Evolutionary conservation across 2,888 invertebrate species (phyloP).

Genomic region (Dasypogon diadema): DNA sequence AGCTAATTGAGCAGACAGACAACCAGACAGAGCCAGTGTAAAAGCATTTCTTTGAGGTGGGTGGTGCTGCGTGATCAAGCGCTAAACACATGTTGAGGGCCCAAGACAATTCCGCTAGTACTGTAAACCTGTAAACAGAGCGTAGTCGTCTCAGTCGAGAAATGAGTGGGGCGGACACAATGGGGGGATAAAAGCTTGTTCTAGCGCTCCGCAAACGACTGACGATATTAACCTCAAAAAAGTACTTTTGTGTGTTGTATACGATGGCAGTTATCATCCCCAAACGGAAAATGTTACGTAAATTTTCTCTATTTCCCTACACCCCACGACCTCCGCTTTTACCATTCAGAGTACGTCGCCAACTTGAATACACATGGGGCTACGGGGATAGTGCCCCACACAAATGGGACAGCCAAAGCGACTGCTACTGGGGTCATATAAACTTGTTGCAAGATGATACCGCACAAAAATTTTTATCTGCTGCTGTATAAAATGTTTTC

Average conservation of each 20-base stretch:
- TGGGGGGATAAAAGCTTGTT: conserved; percentile 44
- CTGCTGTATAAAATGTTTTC: conserved; percentile 41
- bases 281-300: conserved; percentile 46
- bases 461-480: conserved; percentile 46
- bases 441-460: conserved; percentile 47
- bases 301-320: conserved; percentile 32
- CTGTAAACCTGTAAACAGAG: conserved; percentile 16
- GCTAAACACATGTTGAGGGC: conserved; percentile 36
- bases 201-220: conserved; percentile 40
- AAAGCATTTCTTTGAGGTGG: conserved; percentile 21
- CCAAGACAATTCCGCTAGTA: neutral
- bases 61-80: conserved; percentile 13
- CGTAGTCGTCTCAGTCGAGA: conserved; percentile 12
- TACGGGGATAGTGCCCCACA: conserved; percentile 17
- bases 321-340: conserved; percentile 10
- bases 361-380: conserved; percentile 24
- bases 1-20: conserved; percentile 10
- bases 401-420: conserved; percentile 20
- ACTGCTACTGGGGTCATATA: conserved; percentile 44
- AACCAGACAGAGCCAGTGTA: neutral
- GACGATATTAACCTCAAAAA: conserved; percentile 53
- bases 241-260: conserved; percentile 53
- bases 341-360: neutral
- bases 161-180: conserved; percentile 29
- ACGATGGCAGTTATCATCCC: conserved; percentile 47